Conservation (phyloP, 2,888 invertebrate genomes). For the Phaonia tiefii region DNA sequence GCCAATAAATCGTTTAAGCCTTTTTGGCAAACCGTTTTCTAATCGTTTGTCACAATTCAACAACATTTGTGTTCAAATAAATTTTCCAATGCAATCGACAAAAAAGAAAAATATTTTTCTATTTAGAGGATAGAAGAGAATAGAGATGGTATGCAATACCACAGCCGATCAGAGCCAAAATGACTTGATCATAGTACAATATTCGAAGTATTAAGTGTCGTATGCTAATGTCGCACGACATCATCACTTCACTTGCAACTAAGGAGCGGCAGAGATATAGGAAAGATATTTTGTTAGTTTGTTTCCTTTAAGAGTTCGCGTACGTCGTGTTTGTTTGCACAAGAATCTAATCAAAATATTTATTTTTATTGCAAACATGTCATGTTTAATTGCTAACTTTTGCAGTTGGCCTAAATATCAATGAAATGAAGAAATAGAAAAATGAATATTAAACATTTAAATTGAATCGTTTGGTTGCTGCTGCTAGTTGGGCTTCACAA, state of each 20-base stretch:
- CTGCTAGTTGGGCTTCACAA: no score
- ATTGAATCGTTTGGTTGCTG: constrained; percentile 48
- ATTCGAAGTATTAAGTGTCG: no score
- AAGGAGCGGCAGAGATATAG: no score
- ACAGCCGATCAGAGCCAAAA: not conserved
- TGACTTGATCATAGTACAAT: constrained; percentile 36
- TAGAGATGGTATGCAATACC: not conserved
- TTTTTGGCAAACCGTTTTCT: constrained; percentile 56
- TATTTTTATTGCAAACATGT: constrained; percentile 68
- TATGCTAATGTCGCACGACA: no score
- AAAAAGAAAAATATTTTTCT: not conserved
- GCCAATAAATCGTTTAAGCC: constrained; percentile 37
- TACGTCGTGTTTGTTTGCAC: not conserved
- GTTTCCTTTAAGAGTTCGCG: not conserved
- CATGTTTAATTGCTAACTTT: constrained; percentile 70
- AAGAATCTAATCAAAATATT: constrained; percentile 68
- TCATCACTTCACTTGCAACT: no score
- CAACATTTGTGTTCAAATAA: constrained; percentile 65
- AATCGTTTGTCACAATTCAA: constrained; percentile 67
- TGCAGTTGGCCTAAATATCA: constrained; percentile 46
- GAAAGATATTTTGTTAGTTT: constrained; percentile 18
- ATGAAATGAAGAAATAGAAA: constrained; percentile 26
- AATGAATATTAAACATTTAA: constrained; percentile 54
- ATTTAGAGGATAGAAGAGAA: not conserved
- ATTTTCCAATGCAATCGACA: constrained; percentile 54